A percentile compares a stretch with the other conserved stretches of the same genome.
phyloP scores from a whole-genome alignment of 2,113 vertebrate species.

The Todiramphus chloris region DNA sequence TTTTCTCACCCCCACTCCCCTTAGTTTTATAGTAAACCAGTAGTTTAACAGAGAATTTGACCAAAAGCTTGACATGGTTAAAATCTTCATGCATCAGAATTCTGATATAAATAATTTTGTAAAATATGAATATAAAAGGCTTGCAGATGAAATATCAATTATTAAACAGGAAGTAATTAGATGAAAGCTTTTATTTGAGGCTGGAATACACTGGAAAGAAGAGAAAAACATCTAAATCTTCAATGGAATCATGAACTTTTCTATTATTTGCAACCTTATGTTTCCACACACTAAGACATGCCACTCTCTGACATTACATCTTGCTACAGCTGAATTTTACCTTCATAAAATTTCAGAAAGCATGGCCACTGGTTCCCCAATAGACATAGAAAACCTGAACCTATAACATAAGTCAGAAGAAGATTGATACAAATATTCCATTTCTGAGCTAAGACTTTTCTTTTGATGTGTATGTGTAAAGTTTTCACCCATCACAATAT shows the following conservation, averaged over 20 bases:
- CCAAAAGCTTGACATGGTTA: not conserved
- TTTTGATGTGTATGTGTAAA: not conserved
- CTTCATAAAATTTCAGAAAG: not conserved
- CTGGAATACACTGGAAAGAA: not conserved
- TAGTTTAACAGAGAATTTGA: not conserved
- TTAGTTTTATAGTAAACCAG: not conserved
- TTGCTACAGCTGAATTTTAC: not conserved
- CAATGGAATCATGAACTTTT: not conserved
- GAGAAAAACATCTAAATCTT: not conserved
- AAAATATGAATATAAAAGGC: not conserved
- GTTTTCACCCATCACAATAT: not conserved
- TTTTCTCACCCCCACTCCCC: not conserved
- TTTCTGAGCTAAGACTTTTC: not conserved
- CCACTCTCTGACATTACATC: not conserved
- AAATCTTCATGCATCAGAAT: not conserved
- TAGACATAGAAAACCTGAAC: not conserved
- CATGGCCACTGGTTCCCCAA: not conserved
- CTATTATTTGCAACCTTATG: not conserved
- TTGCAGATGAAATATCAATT: not conserved
- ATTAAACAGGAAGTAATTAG: not conserved
- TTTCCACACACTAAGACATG: not conserved
- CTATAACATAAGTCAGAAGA: not conserved
- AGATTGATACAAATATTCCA: not conserved
- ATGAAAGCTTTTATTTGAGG: not conserved
- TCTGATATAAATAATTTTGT: not conserved